Base-by-base conservation (phyloP, 2,888 invertebrate species). In the Anticlea derivata region DNA sequence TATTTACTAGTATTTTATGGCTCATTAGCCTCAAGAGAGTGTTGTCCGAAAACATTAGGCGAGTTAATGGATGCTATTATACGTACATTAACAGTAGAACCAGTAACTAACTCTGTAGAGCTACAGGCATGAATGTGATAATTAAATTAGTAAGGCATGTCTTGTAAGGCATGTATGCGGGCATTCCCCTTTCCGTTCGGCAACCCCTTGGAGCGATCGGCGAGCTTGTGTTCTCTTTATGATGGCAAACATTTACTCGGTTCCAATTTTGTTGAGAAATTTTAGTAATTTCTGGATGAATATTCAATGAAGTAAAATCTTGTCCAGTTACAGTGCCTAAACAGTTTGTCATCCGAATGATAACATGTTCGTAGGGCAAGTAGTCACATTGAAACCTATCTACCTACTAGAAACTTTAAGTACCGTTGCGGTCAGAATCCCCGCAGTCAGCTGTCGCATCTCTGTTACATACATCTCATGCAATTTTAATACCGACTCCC, bases 181-280 rank as follows among this genome's bases (percentile, higher is more conserved):
- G 62, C 55, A 50, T 50, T 60, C 40, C 58, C 56, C 60, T 43
- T 44, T 22, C 27, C 37, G 44, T 33, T 48, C 55, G 50, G 43
- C 27, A n/a, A n/a, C 35, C 60, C 52, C 38, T 47, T 38, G 11
- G 34, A 43, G 26, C 43, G 13, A 2, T 38, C 35, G 8, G 22
- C 2, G 54, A 22, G 30, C 31, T 50, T 50, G 49, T 30, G 23
- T 17, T 55, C 39, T 11, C 38, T 48, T 31, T 48, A 24, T 43
- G 43, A 29, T 7, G 24, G 5, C 23, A 22, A 48, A 47, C 43
- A 54, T 37, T 46, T 29, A 50, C 26, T 20, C 12, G 8, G 7
- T n/a, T 13, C 8, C 20, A 33, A 33, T 17, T 17, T 17, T 7
- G 5, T 40, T 30, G 10, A 34, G 47, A 40, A 40, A 27, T 7